phyloP scores from a whole-genome alignment of 1,140 invertebrate species.

The Drosophila nikananu region DNA sequence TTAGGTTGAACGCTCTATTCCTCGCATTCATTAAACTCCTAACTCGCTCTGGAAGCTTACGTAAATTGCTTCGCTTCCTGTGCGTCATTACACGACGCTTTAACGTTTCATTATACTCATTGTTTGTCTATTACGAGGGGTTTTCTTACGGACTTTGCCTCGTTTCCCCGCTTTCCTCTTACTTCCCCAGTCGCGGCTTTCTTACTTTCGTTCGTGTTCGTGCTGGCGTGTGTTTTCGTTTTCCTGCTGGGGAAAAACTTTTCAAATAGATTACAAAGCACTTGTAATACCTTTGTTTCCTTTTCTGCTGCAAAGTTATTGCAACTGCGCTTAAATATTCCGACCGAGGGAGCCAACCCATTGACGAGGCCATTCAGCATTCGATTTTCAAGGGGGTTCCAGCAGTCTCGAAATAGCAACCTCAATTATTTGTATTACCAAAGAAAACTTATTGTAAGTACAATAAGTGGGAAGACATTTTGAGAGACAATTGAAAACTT shows the following conservation, averaged over 20 bases:
- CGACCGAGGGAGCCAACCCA: conserved; percentile 32
- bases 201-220: conserved; percentile 30
- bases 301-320: conserved; percentile 69
- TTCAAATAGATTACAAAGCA: conserved; percentile 81
- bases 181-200: conserved; percentile 8
- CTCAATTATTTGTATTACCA: conserved; percentile 13
- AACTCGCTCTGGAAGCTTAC: conserved; percentile 55
- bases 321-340: conserved; percentile 71
- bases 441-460: neutral
- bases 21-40: conserved; percentile 55
- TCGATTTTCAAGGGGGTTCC: conserved; percentile 9
- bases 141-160: conserved; percentile 45
- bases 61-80: conserved; percentile 72
- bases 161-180: conserved; percentile 1
- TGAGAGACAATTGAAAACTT: conserved; percentile 1
- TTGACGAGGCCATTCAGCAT: conserved; percentile 55
- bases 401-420: conserved; percentile 1
- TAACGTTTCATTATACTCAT: conserved; percentile 64
- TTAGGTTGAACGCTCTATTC: conserved; percentile 67
- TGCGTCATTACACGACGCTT: conserved; percentile 70
- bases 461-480: too few species aligned
- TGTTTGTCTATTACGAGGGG: conserved; percentile 73
- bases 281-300: conserved; percentile 65
- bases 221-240: conserved; percentile 41
- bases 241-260: conserved; percentile 52